phyloP scores from a whole-genome alignment of 2,113 vertebrate genomes.

The Pleuronectes platessa region DNA sequence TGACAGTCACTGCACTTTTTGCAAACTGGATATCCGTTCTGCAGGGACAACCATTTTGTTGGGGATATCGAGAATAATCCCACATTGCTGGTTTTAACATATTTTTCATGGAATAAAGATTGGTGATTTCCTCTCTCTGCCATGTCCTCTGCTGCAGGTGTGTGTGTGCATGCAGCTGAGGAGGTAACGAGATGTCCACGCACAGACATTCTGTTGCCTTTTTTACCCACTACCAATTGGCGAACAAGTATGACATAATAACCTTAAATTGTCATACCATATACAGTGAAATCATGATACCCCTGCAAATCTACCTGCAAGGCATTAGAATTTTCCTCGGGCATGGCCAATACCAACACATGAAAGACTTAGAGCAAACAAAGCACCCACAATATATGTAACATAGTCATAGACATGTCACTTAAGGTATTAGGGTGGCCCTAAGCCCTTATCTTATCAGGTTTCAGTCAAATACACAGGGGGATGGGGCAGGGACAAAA shows the following conservation, averaged over 20 bases:
- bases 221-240: background rate
- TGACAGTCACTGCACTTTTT: background rate
- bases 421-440: slow-evolving; percentile 75
- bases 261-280: background rate
- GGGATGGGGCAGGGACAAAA: slow-evolving; percentile 71
- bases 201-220: background rate
- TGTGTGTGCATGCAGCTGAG: background rate
- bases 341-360: slow-evolving; percentile 8
- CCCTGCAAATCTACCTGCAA: background rate
- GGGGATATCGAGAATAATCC: background rate
- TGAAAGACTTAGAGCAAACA: slow-evolving; percentile 35
- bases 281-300: background rate
- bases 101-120: background rate
- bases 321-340: background rate
- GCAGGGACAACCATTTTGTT: background rate
- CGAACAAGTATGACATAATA: background rate
- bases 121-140: background rate
- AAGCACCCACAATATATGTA: slow-evolving; percentile 42
- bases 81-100: background rate
- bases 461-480: slow-evolving; percentile 73
- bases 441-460: slow-evolving; percentile 79
- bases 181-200: background rate
- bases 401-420: slow-evolving; percentile 45
- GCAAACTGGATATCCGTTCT: too few species aligned
- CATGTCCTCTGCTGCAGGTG: background rate